Evolutionary conservation across 2,888 invertebrate genomes (phyloP).

Genomic region (Chironomus riparius): DNA sequence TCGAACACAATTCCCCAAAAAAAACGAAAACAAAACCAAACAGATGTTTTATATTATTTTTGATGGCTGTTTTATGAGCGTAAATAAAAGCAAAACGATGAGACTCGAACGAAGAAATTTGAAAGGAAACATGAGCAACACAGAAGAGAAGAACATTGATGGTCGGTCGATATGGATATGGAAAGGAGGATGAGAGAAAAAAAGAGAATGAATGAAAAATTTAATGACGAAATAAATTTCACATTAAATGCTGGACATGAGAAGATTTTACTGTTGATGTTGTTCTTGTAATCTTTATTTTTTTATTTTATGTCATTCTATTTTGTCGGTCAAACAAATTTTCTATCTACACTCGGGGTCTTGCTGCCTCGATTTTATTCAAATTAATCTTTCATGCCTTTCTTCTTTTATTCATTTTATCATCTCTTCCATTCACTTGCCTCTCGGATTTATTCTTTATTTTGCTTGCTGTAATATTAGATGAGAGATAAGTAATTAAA

Average conservation of each 20-base stretch:
- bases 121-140: not conserved
- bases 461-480: no score
- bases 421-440: not conserved
- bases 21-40: not conserved
- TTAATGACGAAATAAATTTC: slow-evolving; percentile 22
- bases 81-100: slow-evolving; percentile 12
- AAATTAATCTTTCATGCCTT: slow-evolving; percentile 4
- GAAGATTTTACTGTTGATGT: not conserved
- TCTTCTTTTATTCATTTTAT: no score
- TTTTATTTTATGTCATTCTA: no score
- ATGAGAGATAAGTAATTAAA: not conserved
- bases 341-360: not conserved
- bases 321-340: not conserved
- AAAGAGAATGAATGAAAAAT: not conserved
- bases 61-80: slow-evolving; percentile 26
- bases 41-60: slow-evolving; percentile 26
- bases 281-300: not conserved
- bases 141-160: not conserved
- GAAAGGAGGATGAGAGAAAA: not conserved
- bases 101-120: not conserved
- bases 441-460: not conserved
- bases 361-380: not conserved
- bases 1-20: not conserved
- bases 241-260: slow-evolving; percentile 1
- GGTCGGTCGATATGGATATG: not conserved